Conservation (phyloP, 2,113 vertebrate species). For the Onychorhynchus coronatus region DNA sequence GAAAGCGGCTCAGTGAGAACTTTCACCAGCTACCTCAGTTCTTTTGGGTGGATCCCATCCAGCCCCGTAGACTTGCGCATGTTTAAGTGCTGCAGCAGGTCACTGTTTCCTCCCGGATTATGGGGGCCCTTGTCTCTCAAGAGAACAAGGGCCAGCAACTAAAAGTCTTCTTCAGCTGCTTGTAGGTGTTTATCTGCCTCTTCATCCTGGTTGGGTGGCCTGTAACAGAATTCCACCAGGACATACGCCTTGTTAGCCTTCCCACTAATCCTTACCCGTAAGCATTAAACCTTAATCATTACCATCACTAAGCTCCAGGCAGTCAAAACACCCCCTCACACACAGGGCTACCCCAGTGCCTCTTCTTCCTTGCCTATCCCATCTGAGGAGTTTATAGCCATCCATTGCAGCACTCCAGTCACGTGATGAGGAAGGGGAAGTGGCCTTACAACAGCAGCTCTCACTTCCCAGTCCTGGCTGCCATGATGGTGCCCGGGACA, state of each 20-base stretch:
- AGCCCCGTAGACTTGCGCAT: neutral
- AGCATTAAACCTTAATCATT: accelerated
- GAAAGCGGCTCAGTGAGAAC: neutral
- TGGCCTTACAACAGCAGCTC: neutral
- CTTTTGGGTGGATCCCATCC: neutral
- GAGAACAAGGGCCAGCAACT: neutral
- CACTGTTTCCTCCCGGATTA: neutral
- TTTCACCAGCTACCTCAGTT: neutral
- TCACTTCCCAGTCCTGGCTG: neutral
- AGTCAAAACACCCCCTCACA: neutral
- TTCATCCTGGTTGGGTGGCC: neutral
- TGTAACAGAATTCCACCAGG: neutral
- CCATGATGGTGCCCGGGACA: accelerated
- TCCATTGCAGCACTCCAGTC: accelerated
- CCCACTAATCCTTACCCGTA: neutral
- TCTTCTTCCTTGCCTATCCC: neutral
- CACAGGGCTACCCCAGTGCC: neutral
- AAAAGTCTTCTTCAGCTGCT: neutral
- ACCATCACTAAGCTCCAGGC: neutral
- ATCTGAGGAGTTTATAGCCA: neutral
- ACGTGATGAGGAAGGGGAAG: neutral
- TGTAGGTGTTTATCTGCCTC: neutral
- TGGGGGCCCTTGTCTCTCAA: neutral
- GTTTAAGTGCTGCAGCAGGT: neutral
- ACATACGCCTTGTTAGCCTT: neutral